Evolutionary conservation across 2,113 vertebrate genomes (phyloP), one percentile per base, ranked within the genome.

Genomic region (Camelus dromedarius): DNA sequence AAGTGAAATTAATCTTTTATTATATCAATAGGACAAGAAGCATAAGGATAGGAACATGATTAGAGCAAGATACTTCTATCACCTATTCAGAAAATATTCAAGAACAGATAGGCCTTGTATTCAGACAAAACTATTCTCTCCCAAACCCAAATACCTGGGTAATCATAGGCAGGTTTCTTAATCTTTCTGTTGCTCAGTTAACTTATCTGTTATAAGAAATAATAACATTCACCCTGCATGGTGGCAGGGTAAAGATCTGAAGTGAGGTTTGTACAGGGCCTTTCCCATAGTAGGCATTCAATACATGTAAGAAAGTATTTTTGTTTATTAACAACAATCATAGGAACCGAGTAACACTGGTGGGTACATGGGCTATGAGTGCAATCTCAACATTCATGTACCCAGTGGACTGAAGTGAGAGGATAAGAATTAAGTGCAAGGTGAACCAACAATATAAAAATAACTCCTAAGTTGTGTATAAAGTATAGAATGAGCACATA

Each of bases 1-100:
- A 95, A 58, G 13, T 64, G 32, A 72, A 83, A 93, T 50, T 64
- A n/a, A 58, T 32, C 82, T 75, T 95, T 58, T 73, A 50, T 80
- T 58, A 5, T 60, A 35, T 58, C 13, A 81, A 32, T 67, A 73
- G 46, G 58, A 56, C 92, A 77, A 76, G 11, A 72, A 20, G 18
- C 18, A 42, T 58, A 26, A 82, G 22, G 22, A 70, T 28, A 46
- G 13, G 35, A 66, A 52, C 18, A 38, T 76, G 50, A 54, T 92
- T 75, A 87, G 7, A 92, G 54, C 2, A 48, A 90, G 22, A 28
- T 77, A 30, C 1, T 52, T 89, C n/a, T 30, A 18, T 58, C 15
- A 90, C 0, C 18, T 87, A 20, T 62, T 87, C n/a, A 86, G 24
- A 91, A 85, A 82, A 82, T 75, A 70, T 64, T 96, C 6, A 90